Base-by-base conservation (phyloP, 2,797 vertebrate genomes). In the Bufotes viridis region DNA sequence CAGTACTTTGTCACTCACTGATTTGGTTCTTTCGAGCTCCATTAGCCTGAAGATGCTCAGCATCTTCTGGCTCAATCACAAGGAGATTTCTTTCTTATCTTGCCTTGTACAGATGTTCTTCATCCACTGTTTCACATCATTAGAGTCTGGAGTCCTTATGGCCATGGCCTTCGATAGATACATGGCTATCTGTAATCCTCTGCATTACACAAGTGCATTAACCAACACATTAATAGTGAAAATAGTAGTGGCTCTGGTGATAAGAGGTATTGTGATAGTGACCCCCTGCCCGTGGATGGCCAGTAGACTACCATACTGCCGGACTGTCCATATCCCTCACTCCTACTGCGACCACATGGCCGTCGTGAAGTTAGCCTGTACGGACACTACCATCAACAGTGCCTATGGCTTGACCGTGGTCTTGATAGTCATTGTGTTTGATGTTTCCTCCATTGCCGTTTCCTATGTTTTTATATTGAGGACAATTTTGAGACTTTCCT, bases 61-160 rank as follows among this genome's bases (percentile, higher is more conserved):
- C 2, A 93, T 94, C 24, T 91, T 96, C 42, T 90, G 96, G 29
- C 92, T 92, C 15, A 90, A 94, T 49, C 91, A 91, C 29, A 92
- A 72, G 67, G 91, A 89, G 34, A 94, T 96, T 11, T 72, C 92
- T 0, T 94, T 95, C 91, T 91, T 95, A 0, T 82, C 91, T 3
- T 97, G 97, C 72, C 90, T 96, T 7, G 75, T 92, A 9, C 97
- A 97, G 61, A 96, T 96, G 34, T 96, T 97, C 88, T 96, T 96
- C 22, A 94, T 97, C 70, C 95, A 95, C 78, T 91, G 91, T 0
- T 95, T 95, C 18, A 94, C 94, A 1, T 94, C 95, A 0, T 90
- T 92, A 20, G 94, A 94, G 2, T 95, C 95, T 53, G 92, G 95
- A 70, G 94, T 96, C 86, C 92, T 96, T 17, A 82, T 95, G 67